Conservation (phyloP, 2,888 invertebrate genomes). For the Drosophila histrio region DNA sequence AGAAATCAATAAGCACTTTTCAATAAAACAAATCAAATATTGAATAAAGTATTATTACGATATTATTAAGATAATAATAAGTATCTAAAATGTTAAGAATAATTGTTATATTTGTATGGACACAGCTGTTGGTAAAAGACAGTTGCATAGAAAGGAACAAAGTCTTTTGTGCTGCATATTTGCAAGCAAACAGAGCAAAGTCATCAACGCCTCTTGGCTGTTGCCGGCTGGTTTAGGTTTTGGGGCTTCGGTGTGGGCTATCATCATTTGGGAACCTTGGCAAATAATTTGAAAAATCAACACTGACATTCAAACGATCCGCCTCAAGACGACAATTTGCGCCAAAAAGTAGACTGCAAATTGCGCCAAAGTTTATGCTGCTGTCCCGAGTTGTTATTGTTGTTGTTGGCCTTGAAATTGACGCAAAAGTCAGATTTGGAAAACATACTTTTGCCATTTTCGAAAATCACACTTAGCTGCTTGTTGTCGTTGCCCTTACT, state of each 20-base stretch:
- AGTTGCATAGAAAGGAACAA: neutral
- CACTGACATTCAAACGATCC: slow-evolving; percentile 59
- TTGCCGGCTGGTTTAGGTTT: neutral
- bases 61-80: too few species aligned
- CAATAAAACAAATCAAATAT: too few species aligned
- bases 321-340: slow-evolving; percentile 63
- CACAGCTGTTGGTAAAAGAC: slow-evolving; percentile 4
- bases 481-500: slow-evolving; percentile 37
- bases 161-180: slow-evolving; percentile 41
- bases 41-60: too few species aligned
- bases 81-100: too few species aligned
- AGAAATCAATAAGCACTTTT: too few species aligned
- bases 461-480: slow-evolving; percentile 75
- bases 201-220: slow-evolving; percentile 52
- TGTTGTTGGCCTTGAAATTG: slow-evolving; percentile 67
- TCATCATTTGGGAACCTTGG: slow-evolving; percentile 73
- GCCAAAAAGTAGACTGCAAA: slow-evolving; percentile 50
- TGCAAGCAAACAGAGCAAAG: slow-evolving; percentile 57
- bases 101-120: slow-evolving; percentile 1
- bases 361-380: slow-evolving; percentile 59
- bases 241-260: slow-evolving; percentile 12
- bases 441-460: slow-evolving; percentile 81
- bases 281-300: slow-evolving; percentile 81
- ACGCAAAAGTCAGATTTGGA: slow-evolving; percentile 71
- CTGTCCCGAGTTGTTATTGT: neutral